Evolutionary conservation across 2,888 invertebrate genomes (phyloP).

Genomic region (Bursaphelenchus okinawaensis): DNA sequence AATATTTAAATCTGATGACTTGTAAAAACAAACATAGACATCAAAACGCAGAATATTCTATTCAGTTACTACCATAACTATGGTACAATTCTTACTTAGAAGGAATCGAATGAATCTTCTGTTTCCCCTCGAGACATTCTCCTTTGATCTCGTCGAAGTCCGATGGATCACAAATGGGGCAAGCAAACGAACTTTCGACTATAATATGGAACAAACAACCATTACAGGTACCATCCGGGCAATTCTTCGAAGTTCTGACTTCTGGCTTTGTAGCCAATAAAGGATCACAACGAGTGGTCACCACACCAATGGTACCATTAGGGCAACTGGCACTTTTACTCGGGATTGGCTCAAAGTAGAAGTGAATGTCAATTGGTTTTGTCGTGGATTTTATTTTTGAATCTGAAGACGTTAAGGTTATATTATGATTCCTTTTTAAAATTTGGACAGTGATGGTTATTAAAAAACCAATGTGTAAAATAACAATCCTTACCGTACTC

Average conservation of each 20-base stretch:
- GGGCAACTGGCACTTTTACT: conserved; percentile 59
- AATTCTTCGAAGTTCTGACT: conserved; percentile 40
- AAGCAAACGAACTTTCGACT: conserved; percentile 59
- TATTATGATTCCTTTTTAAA: too few relatives aligned
- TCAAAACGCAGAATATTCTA: too few relatives aligned
- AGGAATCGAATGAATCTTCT: conserved; percentile 63
- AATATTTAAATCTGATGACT: conserved; percentile 1
- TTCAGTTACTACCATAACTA: too few relatives aligned
- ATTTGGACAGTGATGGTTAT: too few relatives aligned
- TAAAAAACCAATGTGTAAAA: too few relatives aligned
- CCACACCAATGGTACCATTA: conserved; percentile 62
- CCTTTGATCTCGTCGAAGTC: conserved; percentile 62
- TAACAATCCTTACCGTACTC: conserved; percentile 55
- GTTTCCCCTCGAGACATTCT: conserved; percentile 63
- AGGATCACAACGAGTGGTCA: conserved; percentile 63
- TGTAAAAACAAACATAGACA: conserved; percentile 21
- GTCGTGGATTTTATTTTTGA: conserved; percentile 18
- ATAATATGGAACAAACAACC: conserved; percentile 63
- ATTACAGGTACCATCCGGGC: conserved; percentile 64
- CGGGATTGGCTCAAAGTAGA: conserved; percentile 41
- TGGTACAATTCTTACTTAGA: conserved; percentile 41
- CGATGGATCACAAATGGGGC: conserved; percentile 62
- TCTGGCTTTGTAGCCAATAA: conserved; percentile 16
- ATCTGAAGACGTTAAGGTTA: too few relatives aligned
- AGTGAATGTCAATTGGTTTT: conserved; percentile 48